These are phyloP conservation scores for Hippocampus comes DNA, from an alignment of 2,113 vertebrate species.

Conservation along the genomic window DNA sequence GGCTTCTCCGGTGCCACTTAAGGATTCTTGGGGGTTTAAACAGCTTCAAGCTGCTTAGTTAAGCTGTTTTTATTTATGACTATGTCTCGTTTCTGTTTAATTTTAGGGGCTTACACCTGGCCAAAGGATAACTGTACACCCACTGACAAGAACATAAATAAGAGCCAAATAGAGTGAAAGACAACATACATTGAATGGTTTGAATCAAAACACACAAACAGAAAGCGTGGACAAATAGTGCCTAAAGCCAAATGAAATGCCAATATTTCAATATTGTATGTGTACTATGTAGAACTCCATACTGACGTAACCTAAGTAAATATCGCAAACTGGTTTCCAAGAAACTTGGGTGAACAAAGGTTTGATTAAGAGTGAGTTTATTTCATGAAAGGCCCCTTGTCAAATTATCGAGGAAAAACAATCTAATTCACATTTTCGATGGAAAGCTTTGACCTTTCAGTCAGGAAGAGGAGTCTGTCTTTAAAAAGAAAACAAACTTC, in stretches of 20 bases:
- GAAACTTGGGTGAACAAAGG: neutral
- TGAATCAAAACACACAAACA: neutral
- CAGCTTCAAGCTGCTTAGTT: neutral
- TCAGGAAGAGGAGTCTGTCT: conserved; percentile 16
- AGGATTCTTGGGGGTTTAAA: too few species aligned
- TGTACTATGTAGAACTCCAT: neutral
- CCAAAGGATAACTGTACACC: neutral
- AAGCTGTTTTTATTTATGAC: neutral
- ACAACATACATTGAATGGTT: neutral
- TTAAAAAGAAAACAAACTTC: conserved; percentile 36
- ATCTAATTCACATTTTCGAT: conserved; percentile 23
- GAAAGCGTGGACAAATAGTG: neutral
- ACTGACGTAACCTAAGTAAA: neutral
- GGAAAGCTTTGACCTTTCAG: conserved; percentile 46
- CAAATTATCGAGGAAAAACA: neutral
- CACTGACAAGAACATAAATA: neutral
- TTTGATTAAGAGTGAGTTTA: conserved; percentile 10
- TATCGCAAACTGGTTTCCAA: neutral
- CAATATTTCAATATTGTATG: neutral
- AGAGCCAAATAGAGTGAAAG: neutral
- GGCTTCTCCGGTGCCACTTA: neutral
- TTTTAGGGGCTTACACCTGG: neutral
- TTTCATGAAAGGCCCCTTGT: conserved; percentile 8
- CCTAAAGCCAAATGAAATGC: neutral
- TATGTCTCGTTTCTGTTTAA: neutral